Percentiles rank a stretch among this genome's conserved stretches.
phyloP scores from a whole-genome alignment of 2,113 vertebrate species.

The Epinephelus lanceolatus region DNA sequence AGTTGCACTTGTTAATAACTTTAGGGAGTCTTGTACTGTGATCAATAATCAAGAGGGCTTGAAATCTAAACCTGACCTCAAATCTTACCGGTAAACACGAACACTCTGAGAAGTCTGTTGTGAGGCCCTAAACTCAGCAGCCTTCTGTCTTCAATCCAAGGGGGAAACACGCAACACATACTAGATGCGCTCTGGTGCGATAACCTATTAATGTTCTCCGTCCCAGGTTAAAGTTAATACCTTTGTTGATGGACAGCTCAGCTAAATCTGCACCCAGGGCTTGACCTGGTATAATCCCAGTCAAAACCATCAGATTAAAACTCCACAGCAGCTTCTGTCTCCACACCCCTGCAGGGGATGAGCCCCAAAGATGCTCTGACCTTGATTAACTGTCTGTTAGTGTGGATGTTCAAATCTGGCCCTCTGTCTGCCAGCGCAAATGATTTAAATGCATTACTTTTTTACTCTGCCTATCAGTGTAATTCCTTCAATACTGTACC shows the following conservation, averaged over 20 bases:
- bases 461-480: constrained; percentile 37
- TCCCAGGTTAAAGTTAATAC: constrained; percentile 70
- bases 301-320: constrained; percentile 77
- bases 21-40: constrained; percentile 2
- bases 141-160: constrained; percentile 8
- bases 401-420: constrained; percentile 56
- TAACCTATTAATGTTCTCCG: constrained; percentile 59
- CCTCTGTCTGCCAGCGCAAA: constrained; percentile 63
- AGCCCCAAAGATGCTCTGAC: constrained; percentile 78
- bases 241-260: constrained; percentile 63
- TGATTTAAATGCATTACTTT: constrained; percentile 68
- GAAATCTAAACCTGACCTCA: background rate
- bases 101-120: background rate
- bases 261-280: constrained; percentile 66
- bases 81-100: constrained; percentile 1
- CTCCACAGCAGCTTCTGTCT: constrained; percentile 56
- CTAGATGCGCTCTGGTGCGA: background rate
- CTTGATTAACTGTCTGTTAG: constrained; percentile 81
- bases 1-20: constrained; percentile 11
- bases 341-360: constrained; percentile 57
- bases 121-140: constrained; percentile 5
- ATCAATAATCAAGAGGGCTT: constrained; percentile 54
- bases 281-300: constrained; percentile 76
- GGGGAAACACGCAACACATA: constrained; percentile 11
- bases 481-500: constrained; percentile 7